Evolutionary conservation across 1,140 invertebrate genomes (phyloP).

Genomic region (Meloidogyne floridensis): DNA sequence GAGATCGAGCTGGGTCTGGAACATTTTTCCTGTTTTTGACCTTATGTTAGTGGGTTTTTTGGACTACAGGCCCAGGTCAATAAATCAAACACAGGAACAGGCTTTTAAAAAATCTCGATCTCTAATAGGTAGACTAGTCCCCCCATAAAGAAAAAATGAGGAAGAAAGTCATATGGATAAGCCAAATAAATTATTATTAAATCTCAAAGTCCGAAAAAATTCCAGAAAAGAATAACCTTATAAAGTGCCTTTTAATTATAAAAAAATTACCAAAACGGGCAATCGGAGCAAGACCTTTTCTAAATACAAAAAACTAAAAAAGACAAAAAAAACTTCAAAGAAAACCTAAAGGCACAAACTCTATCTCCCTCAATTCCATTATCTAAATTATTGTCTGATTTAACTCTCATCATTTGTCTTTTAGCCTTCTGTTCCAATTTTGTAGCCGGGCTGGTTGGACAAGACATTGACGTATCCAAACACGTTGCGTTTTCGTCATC

Average conservation of each 20-base stretch:
- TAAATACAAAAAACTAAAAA: background rate
- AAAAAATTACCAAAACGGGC: slow-evolving; percentile 19
- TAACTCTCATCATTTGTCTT: slow-evolving; percentile 33
- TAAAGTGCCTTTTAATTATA: background rate
- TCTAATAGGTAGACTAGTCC: too few species aligned
- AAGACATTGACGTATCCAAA: slow-evolving; percentile 16
- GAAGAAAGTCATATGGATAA: too few species aligned
- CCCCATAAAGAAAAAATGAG: too few species aligned
- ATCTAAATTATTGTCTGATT: slow-evolving; percentile 31
- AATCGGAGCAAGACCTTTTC: slow-evolving; percentile 29
- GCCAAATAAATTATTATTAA: background rate
- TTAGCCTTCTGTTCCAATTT: slow-evolving; percentile 38
- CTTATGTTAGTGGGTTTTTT: too few species aligned
- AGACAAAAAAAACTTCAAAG: background rate
- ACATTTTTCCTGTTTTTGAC: too few species aligned
- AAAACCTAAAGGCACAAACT: slow-evolving; percentile 38
- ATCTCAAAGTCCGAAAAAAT: background rate
- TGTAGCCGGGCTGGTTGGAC: slow-evolving; percentile 32
- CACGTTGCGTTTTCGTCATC: slow-evolving; percentile 18
- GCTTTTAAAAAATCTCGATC: too few species aligned
- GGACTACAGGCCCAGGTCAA: too few species aligned
- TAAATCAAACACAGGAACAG: too few species aligned
- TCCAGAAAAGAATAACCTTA: background rate
- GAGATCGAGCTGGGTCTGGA: too few species aligned
- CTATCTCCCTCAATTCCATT: slow-evolving; percentile 12